Evolutionary conservation across 2,797 vertebrate species (phyloP).

Genomic region (Menidia menidia): DNA sequence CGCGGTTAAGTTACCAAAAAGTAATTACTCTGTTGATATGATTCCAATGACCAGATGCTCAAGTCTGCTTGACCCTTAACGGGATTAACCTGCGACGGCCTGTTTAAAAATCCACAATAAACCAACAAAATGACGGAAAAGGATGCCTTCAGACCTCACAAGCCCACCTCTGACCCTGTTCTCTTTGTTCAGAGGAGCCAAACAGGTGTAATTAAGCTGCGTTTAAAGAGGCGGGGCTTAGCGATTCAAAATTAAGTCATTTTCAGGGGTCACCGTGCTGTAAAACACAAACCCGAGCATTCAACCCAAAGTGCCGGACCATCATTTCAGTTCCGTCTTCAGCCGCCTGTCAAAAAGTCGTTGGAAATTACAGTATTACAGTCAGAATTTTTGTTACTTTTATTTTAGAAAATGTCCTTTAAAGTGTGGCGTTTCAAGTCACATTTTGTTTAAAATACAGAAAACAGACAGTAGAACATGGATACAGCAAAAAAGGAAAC

Average conservation of each 20-base stretch:
- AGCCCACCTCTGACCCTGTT: too few species aligned
- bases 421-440: conserved; percentile 89
- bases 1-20: too few species aligned
- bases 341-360: conserved; percentile 59
- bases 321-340: background rate
- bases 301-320: too few species aligned
- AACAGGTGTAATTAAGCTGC: conserved; percentile 24
- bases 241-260: conserved; percentile 40
- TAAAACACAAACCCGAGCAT: background rate
- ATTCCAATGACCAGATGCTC: too few species aligned
- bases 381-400: conserved; percentile 90
- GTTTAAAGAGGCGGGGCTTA: conserved; percentile 40
- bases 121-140: too few species aligned
- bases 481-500: conserved; percentile 81
- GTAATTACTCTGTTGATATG: too few species aligned
- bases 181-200: background rate
- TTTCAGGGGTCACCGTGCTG: background rate
- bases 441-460: conserved; percentile 89
- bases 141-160: background rate
- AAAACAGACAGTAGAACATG: conserved; percentile 88
- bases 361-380: conserved; percentile 84
- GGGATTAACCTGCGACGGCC: too few species aligned
- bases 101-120: too few species aligned
- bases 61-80: too few species aligned
- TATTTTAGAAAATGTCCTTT: conserved; percentile 91